Conservation (phyloP, 2,888 invertebrate species). For the Autographa pulchrina region DNA sequence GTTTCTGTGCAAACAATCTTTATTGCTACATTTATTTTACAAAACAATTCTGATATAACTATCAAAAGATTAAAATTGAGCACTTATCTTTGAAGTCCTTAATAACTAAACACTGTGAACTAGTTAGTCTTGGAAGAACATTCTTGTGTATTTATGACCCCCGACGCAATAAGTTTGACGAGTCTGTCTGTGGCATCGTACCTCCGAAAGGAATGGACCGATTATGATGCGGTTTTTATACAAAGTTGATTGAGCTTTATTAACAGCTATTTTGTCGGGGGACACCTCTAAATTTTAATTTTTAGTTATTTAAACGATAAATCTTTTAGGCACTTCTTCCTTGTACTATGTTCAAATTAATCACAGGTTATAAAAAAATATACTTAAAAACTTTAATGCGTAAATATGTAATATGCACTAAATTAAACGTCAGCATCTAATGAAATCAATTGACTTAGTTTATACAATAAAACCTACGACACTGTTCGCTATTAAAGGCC, state of each 20-base stretch:
- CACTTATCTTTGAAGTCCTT: conserved; percentile 12
- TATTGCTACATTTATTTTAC: conserved; percentile 24
- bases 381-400: no score
- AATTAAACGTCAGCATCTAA: no score
- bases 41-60: conserved; percentile 18
- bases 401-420: not conserved
- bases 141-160: not conserved
- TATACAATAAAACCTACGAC: not conserved
- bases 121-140: not conserved
- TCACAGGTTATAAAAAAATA: not conserved
- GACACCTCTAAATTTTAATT: no score
- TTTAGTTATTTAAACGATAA: not conserved
- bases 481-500: not conserved
- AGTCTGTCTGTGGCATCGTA: no score
- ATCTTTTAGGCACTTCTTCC: not conserved
- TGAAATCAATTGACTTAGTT: no score
- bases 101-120: not conserved
- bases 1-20: conserved; percentile 16
- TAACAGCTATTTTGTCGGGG: no score
- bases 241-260: no score
- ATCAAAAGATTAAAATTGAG: conserved; percentile 41
- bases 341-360: not conserved
- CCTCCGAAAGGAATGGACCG: no score
- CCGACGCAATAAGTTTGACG: no score
- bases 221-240: no score